These are phyloP conservation scores for Hermatobates lingyangjiaoensis DNA, from an alignment of 1,140 invertebrate genomes.

Conservation along the genomic window DNA sequence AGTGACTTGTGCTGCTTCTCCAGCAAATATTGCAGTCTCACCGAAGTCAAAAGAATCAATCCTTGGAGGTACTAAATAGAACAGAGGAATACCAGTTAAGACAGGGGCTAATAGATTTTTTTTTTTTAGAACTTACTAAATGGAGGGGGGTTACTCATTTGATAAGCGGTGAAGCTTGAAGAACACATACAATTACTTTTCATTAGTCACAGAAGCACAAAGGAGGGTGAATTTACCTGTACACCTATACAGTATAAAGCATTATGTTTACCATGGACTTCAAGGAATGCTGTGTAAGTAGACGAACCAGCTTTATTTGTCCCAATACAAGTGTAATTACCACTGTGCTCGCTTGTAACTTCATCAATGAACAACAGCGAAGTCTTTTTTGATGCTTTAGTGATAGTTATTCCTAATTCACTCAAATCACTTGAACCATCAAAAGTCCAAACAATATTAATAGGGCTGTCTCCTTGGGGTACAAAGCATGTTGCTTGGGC, in stretches of 20 bases:
- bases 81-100: not conserved
- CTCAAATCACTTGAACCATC: constrained; percentile 11
- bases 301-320: constrained; percentile 23
- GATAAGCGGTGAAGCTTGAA: no score
- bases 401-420: constrained; percentile 17
- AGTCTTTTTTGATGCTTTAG: constrained; percentile 29
- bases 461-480: constrained; percentile 22
- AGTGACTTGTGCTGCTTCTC: constrained; percentile 35
- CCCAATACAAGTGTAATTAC: constrained; percentile 30
- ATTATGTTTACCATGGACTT: constrained; percentile 18
- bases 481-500: constrained; percentile 18
- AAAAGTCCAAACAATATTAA: constrained; percentile 19
- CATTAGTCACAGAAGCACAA: no score
- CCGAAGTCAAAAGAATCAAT: constrained; percentile 43
- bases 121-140: no score
- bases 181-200: no score
- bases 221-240: no score
- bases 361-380: constrained; percentile 27
- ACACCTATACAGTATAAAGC: no score
- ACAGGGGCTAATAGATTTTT: no score
- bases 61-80: constrained; percentile 31
- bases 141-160: no score
- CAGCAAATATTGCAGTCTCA: constrained; percentile 35
- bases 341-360: constrained; percentile 31
- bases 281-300: constrained; percentile 14